These are phyloP conservation scores for Catocala sponsa DNA, from an alignment of 2,888 invertebrate species.

Conservation along the genomic window DNA sequence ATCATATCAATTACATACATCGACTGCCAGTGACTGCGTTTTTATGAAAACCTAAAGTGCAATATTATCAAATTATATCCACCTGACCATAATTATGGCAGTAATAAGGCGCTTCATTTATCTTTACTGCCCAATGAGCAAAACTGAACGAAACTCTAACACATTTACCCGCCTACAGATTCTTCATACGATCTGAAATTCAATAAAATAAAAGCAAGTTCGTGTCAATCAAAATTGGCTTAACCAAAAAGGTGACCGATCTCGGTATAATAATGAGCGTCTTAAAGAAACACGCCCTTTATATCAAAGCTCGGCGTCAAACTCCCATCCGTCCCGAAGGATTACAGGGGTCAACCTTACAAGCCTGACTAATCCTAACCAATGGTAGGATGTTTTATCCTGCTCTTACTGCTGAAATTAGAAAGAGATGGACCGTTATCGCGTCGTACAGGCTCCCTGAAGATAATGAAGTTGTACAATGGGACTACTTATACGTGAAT, in stretches of 20 bases:
- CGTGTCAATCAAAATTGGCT: slow-evolving; percentile 21
- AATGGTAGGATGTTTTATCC: slow-evolving; percentile 46
- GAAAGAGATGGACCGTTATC: slow-evolving; percentile 41
- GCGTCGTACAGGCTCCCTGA: slow-evolving; percentile 21
- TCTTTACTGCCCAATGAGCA: too few species aligned
- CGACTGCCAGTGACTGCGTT: too few species aligned
- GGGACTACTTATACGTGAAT: slow-evolving; percentile 13
- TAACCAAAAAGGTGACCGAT: slow-evolving; percentile 18
- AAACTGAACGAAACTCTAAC: too few species aligned
- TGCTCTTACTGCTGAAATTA: slow-evolving; percentile 34
- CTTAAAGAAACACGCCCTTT: slow-evolving; percentile 32
- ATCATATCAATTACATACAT: too few species aligned
- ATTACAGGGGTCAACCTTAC: slow-evolving; percentile 54
- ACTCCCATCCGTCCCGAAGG: slow-evolving; percentile 49
- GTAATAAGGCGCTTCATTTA: too few species aligned
- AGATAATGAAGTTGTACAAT: slow-evolving; percentile 12
- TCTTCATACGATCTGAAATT: background rate
- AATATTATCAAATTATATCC: too few species aligned
- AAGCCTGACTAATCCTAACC: slow-evolving; percentile 53
- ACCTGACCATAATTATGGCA: too few species aligned
- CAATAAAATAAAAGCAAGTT: slow-evolving; percentile 6
- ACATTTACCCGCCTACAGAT: too few species aligned
- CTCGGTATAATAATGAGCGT: slow-evolving; percentile 18
- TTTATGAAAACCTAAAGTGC: too few species aligned
- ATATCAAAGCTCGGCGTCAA: slow-evolving; percentile 39